Evolutionary conservation across 1,140 invertebrate genomes (phyloP), one percentile per base, ranked within the genome.

Genomic region (Alviniconcha marisindica): DNA sequence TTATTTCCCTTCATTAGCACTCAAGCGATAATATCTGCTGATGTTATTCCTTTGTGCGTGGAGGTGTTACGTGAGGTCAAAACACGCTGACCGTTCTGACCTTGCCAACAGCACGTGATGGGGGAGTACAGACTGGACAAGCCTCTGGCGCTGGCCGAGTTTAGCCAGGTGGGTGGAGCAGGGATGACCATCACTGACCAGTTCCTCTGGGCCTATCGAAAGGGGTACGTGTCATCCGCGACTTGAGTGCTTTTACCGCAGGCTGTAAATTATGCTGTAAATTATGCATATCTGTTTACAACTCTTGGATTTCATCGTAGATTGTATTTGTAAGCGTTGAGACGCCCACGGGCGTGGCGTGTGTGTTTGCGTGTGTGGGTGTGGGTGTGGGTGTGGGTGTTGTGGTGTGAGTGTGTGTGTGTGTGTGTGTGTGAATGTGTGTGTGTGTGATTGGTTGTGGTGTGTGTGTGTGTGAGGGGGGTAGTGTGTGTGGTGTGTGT

Each of bases 71-170:
- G 38, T 28, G 28, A 18, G 38, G 2, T n/a, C 48, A 81, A 36
- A 24, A 14, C n/a, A n/a, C n/a, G n/a, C n/a, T n/a, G n/a, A n/a
- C n/a, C n/a, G n/a, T n/a, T n/a, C n/a, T n/a, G 7, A 15, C 28
- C 60, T 31, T 38, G 33, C 81, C 79, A 15, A 76, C 92, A 82
- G 69, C 87, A 91, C 28, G 42, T 66, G 4, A 87, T 88, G n/a
- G 36, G 51, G 36, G 84, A 73, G 18, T 92, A 90, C 80, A 48
- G 73, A 21, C 83, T 92, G 15, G 86, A 89, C 66, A 92, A 92
- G 74, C 92, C 91, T 1, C 56, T 91, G n/a, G 85, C 92, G 24
- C 90, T 93, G 38, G 91, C 91, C 18, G 92, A 93, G 83, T 92
- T 90, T 73, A 84, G 88, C 31, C 86, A 88, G 4, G 85, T 81